Conservation (phyloP, 2,113 vertebrate species). For the Rhabdomys dilectus region DNA sequence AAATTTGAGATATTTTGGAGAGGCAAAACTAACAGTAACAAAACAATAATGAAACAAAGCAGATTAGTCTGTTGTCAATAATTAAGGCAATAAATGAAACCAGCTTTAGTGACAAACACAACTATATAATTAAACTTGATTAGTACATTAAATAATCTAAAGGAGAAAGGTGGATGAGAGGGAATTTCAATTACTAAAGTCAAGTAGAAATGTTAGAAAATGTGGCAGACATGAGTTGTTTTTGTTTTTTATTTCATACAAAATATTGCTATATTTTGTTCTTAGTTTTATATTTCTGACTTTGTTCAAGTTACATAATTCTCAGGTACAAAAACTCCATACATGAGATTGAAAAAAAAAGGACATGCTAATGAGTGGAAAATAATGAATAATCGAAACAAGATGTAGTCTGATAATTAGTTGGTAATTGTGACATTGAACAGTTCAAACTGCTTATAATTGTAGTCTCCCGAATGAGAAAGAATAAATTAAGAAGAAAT, state of each 20-base stretch:
- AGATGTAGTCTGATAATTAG: background rate
- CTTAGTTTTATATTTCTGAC: too few relatives aligned
- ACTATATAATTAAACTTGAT: background rate
- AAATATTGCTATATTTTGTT: too few relatives aligned
- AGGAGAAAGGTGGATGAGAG: background rate
- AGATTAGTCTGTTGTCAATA: background rate
- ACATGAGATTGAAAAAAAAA: background rate
- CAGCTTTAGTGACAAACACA: background rate
- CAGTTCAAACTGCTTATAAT: background rate
- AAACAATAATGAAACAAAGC: background rate
- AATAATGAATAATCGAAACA: background rate
- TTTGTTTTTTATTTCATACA: background rate
- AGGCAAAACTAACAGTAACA: background rate
- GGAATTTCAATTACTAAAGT: background rate
- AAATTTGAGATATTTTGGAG: background rate
- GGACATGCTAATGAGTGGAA: background rate
- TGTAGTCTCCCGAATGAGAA: background rate
- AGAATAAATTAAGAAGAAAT: background rate
- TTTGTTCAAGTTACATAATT: too few relatives aligned
- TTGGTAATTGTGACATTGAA: background rate
- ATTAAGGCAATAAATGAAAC: background rate
- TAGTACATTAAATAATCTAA: background rate
- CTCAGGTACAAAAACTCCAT: too few relatives aligned
- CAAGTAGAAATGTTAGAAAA: background rate
- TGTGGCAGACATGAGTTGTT: background rate